A percentile compares a stretch with the other conserved stretches of the same genome.
Conservation (phyloP, 2,797 vertebrate species). For the Schizopygopsis pylzovi region DNA sequence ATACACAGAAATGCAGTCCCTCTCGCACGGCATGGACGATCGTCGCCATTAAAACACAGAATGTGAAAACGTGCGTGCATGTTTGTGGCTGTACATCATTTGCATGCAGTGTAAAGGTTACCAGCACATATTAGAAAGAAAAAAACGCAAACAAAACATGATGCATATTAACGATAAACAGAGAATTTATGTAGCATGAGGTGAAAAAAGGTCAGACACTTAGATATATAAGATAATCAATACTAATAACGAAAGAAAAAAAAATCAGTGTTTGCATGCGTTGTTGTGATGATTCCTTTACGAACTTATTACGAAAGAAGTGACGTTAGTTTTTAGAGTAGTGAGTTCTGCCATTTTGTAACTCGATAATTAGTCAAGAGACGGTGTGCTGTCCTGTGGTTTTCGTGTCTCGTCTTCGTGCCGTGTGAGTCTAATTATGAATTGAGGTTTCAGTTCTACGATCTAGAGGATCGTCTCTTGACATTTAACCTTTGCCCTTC, state of each 20-base stretch:
- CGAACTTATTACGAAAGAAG: constrained; percentile 82
- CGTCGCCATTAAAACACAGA: constrained; percentile 85
- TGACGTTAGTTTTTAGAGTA: constrained; percentile 91
- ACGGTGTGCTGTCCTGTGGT: constrained; percentile 94
- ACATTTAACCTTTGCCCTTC: constrained; percentile 66
- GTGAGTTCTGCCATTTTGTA: constrained; percentile 88
- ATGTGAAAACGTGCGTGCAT: constrained; percentile 90
- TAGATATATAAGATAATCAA: constrained; percentile 62
- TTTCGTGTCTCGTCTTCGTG: constrained; percentile 90
- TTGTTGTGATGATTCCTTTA: constrained; percentile 92
- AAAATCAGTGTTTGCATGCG: constrained; percentile 85
- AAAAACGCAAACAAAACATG: constrained; percentile 85
- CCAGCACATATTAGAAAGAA: constrained; percentile 73
- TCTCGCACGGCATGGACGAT: constrained; percentile 73
- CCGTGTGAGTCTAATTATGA: constrained; percentile 90
- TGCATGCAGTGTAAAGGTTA: constrained; percentile 91
- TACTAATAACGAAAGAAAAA: constrained; percentile 66
- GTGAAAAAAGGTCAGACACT: constrained; percentile 77
- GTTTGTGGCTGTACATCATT: constrained; percentile 88
- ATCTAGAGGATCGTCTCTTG: constrained; percentile 67
- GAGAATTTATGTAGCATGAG: constrained; percentile 91
- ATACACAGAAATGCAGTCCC: constrained; percentile 84
- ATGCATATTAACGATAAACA: constrained; percentile 76
- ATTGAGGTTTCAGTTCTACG: constrained; percentile 81
- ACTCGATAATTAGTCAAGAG: constrained; percentile 77